Conservation (phyloP, 1,140 invertebrate species). For the Caerostris extrusa region DNA sequence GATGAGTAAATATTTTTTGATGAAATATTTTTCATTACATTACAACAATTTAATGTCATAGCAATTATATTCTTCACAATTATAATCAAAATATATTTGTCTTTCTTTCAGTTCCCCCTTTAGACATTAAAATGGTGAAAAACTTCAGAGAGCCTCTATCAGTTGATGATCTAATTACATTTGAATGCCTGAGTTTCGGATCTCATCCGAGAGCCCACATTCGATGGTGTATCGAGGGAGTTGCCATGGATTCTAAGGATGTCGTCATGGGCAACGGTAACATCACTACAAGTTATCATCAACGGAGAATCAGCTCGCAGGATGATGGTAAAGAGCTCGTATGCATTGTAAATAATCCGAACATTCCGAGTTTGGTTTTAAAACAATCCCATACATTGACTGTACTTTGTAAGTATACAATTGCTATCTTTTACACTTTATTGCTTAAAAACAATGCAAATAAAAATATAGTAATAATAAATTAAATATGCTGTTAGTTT, state of each 20-base stretch:
- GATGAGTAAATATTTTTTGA: no score
- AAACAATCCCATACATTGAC: background rate
- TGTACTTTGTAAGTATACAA: constrained; percentile 40
- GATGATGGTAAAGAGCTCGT: constrained; percentile 36
- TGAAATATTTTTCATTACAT: no score
- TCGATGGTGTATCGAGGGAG: constrained; percentile 9
- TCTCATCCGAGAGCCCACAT: constrained; percentile 57
- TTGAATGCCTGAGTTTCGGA: constrained; percentile 40
- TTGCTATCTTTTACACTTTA: background rate
- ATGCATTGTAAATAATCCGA: constrained; percentile 8
- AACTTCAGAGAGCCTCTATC: background rate
- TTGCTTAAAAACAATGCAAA: no score
- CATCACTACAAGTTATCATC: background rate
- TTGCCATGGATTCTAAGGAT: background rate
- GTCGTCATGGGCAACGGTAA: constrained; percentile 17
- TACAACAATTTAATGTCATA: no score
- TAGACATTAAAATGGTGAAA: background rate
- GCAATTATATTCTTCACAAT: background rate
- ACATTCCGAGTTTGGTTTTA: background rate
- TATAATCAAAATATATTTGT: background rate
- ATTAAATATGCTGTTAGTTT: no score
- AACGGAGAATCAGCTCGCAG: background rate
- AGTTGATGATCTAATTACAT: background rate
- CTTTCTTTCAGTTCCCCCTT: constrained; percentile 33
- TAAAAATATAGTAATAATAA: no score